These are phyloP conservation scores for Pygoscelis antarcticus DNA, from an alignment of 2,113 vertebrate species.

Conservation along the genomic window DNA sequence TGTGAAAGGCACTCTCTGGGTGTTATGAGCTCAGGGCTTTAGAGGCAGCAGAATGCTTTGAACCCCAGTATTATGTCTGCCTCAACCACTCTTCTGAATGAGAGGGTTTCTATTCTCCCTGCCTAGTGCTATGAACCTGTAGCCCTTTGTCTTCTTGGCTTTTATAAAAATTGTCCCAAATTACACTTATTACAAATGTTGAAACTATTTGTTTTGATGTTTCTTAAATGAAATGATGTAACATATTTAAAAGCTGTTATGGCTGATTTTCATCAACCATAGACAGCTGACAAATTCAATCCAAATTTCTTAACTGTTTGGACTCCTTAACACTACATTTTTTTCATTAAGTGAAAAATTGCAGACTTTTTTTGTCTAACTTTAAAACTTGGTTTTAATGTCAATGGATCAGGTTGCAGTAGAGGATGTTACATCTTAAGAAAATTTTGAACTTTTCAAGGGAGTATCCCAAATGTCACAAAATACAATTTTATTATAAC, in stretches of 20 bases:
- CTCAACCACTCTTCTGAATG: not conserved
- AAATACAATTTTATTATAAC: not conserved
- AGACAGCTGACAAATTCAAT: not conserved
- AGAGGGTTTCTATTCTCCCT: not conserved
- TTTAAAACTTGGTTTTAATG: not conserved
- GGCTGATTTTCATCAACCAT: not conserved
- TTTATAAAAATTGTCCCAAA: not conserved
- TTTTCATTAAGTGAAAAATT: not conserved
- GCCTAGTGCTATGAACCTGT: not conserved
- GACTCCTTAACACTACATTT: not conserved
- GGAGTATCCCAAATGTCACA: not conserved
- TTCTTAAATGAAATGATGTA: not conserved
- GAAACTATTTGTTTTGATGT: not conserved
- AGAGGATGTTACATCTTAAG: not conserved
- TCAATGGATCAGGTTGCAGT: not conserved
- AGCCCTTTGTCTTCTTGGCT: not conserved
- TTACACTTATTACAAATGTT: not conserved
- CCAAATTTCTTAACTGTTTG: not conserved
- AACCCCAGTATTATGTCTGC: not conserved
- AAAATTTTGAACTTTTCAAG: not conserved
- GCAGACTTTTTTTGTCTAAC: not conserved
- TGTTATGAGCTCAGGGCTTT: not conserved
- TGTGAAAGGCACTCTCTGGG: not conserved
- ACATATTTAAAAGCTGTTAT: not conserved
- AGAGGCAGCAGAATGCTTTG: not conserved